Percentiles rank a stretch among this genome's conserved stretches.
phyloP scores from a whole-genome alignment of 2,113 vertebrate species.

The Euleptes europaea region DNA sequence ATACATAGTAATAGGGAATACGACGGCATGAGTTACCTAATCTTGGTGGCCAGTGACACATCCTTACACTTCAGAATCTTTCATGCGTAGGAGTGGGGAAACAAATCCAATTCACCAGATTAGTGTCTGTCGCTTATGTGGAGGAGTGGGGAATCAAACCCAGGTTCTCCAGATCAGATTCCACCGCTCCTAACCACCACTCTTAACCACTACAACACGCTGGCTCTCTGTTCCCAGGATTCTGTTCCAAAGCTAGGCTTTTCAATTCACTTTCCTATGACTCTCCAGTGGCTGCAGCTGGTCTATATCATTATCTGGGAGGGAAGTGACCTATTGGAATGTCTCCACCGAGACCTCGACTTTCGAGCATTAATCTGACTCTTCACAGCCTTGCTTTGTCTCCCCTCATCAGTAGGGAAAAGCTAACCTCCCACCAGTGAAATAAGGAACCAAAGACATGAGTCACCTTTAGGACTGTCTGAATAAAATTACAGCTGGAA shows the following conservation, averaged over 20 bases:
- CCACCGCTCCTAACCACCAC: too few relatives aligned
- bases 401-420: neutral
- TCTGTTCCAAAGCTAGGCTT: neutral
- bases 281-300: neutral
- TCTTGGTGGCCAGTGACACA: too few relatives aligned
- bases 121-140: too few relatives aligned
- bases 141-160: too few relatives aligned
- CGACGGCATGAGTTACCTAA: too few relatives aligned
- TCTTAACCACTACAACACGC: too few relatives aligned
- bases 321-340: neutral
- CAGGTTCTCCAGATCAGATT: too few relatives aligned
- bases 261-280: neutral
- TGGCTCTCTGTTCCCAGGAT: too few relatives aligned
- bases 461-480: neutral
- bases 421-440: neutral
- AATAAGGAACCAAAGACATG: neutral
- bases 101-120: too few relatives aligned
- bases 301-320: neutral
- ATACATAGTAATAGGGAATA: too few relatives aligned
- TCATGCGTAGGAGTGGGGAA: too few relatives aligned
- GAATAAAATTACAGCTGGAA: neutral
- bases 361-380: neutral
- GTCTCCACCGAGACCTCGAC: neutral
- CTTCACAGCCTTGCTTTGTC: neutral
- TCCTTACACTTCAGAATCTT: too few relatives aligned